Conservation (phyloP, 2,113 vertebrate species). For the Clarias gariepinus region DNA sequence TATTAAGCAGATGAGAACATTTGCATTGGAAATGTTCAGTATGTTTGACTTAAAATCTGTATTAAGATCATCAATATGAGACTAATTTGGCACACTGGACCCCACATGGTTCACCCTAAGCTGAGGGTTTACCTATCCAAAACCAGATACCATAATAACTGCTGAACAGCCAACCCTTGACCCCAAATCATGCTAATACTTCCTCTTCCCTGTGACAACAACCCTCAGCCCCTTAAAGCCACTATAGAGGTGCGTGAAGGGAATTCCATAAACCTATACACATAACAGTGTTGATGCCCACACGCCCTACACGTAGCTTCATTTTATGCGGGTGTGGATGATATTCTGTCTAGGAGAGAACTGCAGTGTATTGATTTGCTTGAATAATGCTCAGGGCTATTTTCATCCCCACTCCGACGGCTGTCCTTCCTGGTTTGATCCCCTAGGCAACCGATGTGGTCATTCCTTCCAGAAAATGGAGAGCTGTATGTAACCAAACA, state of each 20-base stretch:
- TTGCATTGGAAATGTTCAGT: neutral
- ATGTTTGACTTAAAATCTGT: no score
- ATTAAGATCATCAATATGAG: neutral
- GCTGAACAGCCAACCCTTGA: constrained; percentile 51
- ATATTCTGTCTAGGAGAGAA: constrained; percentile 44
- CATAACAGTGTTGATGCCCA: neutral
- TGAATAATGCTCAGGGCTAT: constrained; percentile 53
- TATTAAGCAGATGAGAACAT: neutral
- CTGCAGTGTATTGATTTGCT: constrained; percentile 56
- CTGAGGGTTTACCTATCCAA: constrained; percentile 43
- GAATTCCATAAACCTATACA: constrained; percentile 26
- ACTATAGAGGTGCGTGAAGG: constrained; percentile 7
- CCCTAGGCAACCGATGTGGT: constrained; percentile 61
- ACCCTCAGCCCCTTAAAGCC: constrained; percentile 15
- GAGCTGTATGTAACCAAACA: constrained; percentile 59
- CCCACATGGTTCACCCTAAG: constrained; percentile 44
- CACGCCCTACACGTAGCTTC: neutral
- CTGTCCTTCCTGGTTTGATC: constrained; percentile 61
- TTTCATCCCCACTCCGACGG: constrained; percentile 52
- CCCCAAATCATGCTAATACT: constrained; percentile 53
- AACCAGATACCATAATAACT: constrained; percentile 52
- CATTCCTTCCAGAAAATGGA: constrained; percentile 64
- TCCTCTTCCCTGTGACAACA: constrained; percentile 49
- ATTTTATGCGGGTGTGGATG: constrained; percentile 25
- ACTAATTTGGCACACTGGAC: constrained; percentile 12